phyloP scores from a whole-genome alignment of 1,140 invertebrate genomes.

The Aphelenchoides avenae region DNA sequence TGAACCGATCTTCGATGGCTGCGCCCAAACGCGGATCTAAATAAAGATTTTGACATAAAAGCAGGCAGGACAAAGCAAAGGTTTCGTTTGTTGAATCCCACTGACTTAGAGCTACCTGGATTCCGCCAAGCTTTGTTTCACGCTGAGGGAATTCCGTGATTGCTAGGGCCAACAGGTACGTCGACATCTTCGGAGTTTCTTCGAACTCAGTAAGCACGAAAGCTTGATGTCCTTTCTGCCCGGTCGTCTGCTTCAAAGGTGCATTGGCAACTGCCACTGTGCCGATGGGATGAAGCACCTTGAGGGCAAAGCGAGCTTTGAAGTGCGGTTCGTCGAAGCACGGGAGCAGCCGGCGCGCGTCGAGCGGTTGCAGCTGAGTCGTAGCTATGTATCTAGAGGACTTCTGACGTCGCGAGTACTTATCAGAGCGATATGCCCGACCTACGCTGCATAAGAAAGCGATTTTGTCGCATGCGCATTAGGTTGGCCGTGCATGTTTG shows the following conservation, averaged over 20 bases:
- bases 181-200: slow-evolving; percentile 59
- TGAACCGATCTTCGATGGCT: slow-evolving; percentile 72
- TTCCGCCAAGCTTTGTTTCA: slow-evolving; percentile 20
- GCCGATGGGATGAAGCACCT: slow-evolving; percentile 28
- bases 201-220: slow-evolving; percentile 44
- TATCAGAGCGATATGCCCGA: too few species aligned
- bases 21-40: slow-evolving; percentile 72
- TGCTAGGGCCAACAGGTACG: slow-evolving; percentile 61
- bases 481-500: too few species aligned
- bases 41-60: slow-evolving; percentile 11
- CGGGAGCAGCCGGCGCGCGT: slow-evolving; percentile 50
- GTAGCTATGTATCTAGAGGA: too few species aligned
- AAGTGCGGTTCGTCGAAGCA: slow-evolving; percentile 55
- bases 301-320: slow-evolving; percentile 48
- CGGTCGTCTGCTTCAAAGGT: background rate
- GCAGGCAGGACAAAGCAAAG: background rate
- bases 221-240: too few species aligned
- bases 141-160: slow-evolving; percentile 58
- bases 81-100: too few species aligned
- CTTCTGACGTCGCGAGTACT: too few species aligned
- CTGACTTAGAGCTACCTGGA: too few species aligned
- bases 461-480: too few species aligned
- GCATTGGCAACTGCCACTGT: slow-evolving; percentile 30
- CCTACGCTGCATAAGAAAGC: too few species aligned
- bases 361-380: slow-evolving; percentile 52